Base-by-base conservation (phyloP, 2,888 invertebrate species). In the Morpho achilles region DNA sequence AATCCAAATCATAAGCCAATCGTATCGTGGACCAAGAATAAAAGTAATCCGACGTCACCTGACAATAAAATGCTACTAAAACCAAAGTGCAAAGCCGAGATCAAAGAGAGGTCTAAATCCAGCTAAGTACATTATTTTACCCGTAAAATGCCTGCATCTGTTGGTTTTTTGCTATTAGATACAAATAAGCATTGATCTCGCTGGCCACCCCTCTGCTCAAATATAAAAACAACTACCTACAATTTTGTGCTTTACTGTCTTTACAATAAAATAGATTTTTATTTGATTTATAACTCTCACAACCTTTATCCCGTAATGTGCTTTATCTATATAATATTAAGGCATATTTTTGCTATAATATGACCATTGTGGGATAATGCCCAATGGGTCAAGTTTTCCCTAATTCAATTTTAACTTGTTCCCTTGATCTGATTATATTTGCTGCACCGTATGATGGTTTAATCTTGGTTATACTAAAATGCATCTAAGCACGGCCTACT, bases 81-180 rank as follows among this genome's bases (percentile, higher is more conserved):
- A 67, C 64, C 63, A 62, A 64, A 72, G 73, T 73, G 76, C 74
- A 74, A 65, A 71, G 69, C 73, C 69, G 74, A 84, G 83, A 87
- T 90, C 88, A 89, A 89, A 88, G 87, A 73, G 73, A 73, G 77
- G 73, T 78, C 80, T 77, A 87, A 87, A 86, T 86, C 86, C 84
- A 71, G 71, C 82, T 88, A 88, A 89, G 87, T 80, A 86, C 83
- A 82, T 88, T 88, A 89, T 86, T 84, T 87, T 84, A 87, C 82
- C 88, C 87, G 87, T 90, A 87, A 89, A 90, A 89, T 87, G 84
- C 74, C 77, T 88, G 77, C 89, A 90, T 88, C 89, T 90, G 89
- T 84, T 87, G 86, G 77, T 86, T 87, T 88, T 88, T 81, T 86
- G 79, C 82, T 84, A 88, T 88, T 87, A 89, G 80, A 83, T 81